These are phyloP conservation scores for Diuraphis noxia DNA, from an alignment of 1,140 invertebrate species.

Conservation along the genomic window DNA sequence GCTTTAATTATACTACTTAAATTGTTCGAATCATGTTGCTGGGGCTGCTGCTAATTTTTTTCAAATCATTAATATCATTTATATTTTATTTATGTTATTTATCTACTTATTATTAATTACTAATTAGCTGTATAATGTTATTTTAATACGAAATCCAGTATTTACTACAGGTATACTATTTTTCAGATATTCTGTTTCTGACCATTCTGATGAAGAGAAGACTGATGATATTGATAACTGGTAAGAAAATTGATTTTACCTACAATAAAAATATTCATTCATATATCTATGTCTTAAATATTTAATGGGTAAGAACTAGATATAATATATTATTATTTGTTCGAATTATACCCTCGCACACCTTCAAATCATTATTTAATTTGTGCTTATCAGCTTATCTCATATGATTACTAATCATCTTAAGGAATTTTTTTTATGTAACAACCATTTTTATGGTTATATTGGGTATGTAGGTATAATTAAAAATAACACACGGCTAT, in stretches of 20 bases:
- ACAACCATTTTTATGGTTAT: neutral
- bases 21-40: neutral
- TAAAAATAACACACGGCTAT: no score
- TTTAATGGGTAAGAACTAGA: no score
- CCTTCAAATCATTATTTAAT: neutral
- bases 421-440: no score
- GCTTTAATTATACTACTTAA: no score
- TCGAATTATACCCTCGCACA: neutral
- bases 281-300: neutral
- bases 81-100: neutral
- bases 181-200: conserved; percentile 44
- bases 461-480: neutral
- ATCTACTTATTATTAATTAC: neutral
- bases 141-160: neutral
- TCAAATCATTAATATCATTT: neutral
- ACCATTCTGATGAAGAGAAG: neutral
- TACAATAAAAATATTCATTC: neutral
- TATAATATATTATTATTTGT: neutral
- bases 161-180: neutral
- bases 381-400: neutral
- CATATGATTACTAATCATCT: neutral
- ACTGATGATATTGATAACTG: neutral
- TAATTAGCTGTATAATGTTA: neutral
- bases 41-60: neutral
- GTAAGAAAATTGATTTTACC: conserved; percentile 27